Percentiles rank a stretch among this genome's conserved stretches.
Conservation (phyloP, 2,797 vertebrate species). For the Anableps anableps region DNA sequence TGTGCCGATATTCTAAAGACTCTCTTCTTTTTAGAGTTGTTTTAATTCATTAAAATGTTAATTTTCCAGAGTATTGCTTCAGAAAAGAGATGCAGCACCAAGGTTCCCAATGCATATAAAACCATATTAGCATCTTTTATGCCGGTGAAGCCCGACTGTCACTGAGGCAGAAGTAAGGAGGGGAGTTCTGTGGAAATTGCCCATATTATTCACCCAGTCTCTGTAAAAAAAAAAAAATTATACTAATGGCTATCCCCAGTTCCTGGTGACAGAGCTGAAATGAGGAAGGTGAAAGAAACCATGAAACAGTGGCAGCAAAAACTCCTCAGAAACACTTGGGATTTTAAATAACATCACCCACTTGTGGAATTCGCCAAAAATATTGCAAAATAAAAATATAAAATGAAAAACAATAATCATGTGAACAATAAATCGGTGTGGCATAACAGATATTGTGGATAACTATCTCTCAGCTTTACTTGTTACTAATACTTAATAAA, state of each 20-base stretch:
- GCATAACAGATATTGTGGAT: constrained; percentile 10
- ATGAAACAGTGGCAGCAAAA: constrained; percentile 57
- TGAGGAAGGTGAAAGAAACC: constrained; percentile 26
- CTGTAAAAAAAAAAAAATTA: constrained; percentile 24
- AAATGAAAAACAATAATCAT: constrained; percentile 5
- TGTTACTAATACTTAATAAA: not conserved
- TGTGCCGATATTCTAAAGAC: not conserved
- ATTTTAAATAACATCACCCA: constrained; percentile 59
- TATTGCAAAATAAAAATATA: constrained; percentile 4
- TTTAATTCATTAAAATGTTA: constrained; percentile 28
- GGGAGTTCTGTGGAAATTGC: constrained; percentile 19
- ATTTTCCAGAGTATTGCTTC: constrained; percentile 39
- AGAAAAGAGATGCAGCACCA: constrained; percentile 36
- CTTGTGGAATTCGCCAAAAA: constrained; percentile 72
- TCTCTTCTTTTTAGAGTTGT: constrained; percentile 13
- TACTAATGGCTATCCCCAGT: constrained; percentile 32
- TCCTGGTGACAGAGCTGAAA: constrained; percentile 39
- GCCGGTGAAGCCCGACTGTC: constrained; percentile 23
- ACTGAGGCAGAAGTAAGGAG: constrained; percentile 16
- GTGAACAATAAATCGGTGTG: constrained; percentile 10
- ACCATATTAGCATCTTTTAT: constrained; percentile 32
- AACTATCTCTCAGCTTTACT: not conserved
- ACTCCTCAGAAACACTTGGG: constrained; percentile 39
- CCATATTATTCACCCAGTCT: constrained; percentile 32
- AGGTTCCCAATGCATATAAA: constrained; percentile 33